phyloP scores from a whole-genome alignment of 2,797 vertebrate genomes.

The Lepilemur septentrionalis region DNA sequence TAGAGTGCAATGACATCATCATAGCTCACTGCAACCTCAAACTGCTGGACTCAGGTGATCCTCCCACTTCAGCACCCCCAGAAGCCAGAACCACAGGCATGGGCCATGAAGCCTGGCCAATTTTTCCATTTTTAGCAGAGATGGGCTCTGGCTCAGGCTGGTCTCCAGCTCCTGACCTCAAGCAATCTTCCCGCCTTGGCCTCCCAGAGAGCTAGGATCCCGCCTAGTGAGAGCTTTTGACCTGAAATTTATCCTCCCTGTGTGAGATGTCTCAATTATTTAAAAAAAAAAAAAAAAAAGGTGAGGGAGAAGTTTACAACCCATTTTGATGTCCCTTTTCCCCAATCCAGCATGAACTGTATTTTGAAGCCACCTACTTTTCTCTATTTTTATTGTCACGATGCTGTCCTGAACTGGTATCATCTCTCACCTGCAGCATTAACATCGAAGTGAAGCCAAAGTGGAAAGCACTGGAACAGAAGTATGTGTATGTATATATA shows the following conservation, averaged over 20 bases:
- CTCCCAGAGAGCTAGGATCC: too few species aligned
- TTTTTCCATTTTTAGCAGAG: too few species aligned
- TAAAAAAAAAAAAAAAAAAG: background rate
- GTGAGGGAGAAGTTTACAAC: background rate
- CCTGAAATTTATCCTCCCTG: background rate
- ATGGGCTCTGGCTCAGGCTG: too few species aligned
- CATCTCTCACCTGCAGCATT: background rate
- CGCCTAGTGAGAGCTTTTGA: background rate
- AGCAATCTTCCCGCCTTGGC: too few species aligned
- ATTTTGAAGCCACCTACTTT: background rate
- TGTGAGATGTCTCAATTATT: background rate
- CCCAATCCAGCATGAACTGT: background rate
- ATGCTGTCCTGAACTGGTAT: background rate
- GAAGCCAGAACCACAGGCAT: too few species aligned
- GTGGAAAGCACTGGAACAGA: background rate
- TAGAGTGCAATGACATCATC: too few species aligned
- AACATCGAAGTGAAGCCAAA: background rate
- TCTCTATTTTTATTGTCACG: background rate
- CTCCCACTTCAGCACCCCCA: too few species aligned
- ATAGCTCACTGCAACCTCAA: too few species aligned
- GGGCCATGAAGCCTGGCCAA: too few species aligned
- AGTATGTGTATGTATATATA: background rate
- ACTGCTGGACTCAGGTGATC: too few species aligned
- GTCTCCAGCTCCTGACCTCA: too few species aligned
- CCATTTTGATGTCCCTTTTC: background rate